Conservation (phyloP, 1,140 invertebrate genomes). For the Phortica variegata region DNA sequence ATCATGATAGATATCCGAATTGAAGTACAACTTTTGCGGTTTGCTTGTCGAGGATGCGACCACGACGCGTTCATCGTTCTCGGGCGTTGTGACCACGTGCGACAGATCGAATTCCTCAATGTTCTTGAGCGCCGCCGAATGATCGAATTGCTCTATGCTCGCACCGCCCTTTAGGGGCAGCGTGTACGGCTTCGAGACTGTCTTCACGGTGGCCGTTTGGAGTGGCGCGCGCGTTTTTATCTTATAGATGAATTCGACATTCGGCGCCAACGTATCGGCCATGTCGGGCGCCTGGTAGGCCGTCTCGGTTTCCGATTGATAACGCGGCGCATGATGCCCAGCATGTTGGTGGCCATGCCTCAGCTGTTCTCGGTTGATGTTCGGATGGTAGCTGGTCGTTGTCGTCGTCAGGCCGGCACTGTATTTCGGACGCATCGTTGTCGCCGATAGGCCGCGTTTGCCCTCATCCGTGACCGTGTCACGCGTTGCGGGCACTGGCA, state of each 20-base stretch:
- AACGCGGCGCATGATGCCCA: slow-evolving; percentile 17
- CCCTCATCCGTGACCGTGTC: slow-evolving; percentile 17
- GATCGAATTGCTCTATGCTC: slow-evolving; percentile 41
- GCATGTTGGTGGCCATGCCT: too few species aligned
- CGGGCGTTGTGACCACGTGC: slow-evolving; percentile 42
- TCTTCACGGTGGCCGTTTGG: slow-evolving; percentile 51
- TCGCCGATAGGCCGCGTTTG: slow-evolving; percentile 33
- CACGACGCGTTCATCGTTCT: slow-evolving; percentile 20
- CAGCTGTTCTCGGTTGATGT: too few species aligned
- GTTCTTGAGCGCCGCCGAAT: slow-evolving; percentile 44
- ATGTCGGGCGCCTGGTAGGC: slow-evolving; percentile 42
- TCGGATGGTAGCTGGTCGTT: slow-evolving; percentile 5
- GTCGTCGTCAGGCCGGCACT: slow-evolving; percentile 9
- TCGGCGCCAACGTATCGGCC: slow-evolving; percentile 33
- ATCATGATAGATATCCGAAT: slow-evolving; percentile 54
- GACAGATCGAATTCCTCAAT: slow-evolving; percentile 51
- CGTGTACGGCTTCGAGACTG: slow-evolving; percentile 46
- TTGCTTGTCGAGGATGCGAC: slow-evolving; percentile 19
- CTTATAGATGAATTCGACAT: slow-evolving; percentile 53
- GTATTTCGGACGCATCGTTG: slow-evolving; percentile 37
- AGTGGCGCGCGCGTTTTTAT: slow-evolving; percentile 48
- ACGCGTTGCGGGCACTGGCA: background rate
- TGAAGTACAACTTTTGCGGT: slow-evolving; percentile 46
- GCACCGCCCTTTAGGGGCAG: slow-evolving; percentile 33
- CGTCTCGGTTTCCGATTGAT: slow-evolving; percentile 41